Evolutionary conservation across 2,113 vertebrate genomes (phyloP), one percentile per base, ranked within the genome.

Genomic region (Paramormyrops kingsleyae): DNA sequence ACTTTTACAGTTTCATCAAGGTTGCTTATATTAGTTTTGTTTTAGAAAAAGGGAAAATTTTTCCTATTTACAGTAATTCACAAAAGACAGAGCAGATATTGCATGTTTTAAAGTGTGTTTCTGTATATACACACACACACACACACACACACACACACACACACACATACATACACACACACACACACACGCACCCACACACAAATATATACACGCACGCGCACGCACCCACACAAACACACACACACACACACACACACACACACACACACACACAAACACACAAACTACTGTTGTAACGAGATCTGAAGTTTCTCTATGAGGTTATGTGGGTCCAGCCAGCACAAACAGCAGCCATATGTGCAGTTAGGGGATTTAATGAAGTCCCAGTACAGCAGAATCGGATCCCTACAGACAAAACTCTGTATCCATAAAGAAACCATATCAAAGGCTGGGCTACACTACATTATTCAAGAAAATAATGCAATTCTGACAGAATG

Each of bases 241-340:
- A 35, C 35, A 35, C 1, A 35, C 35, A 90, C 49, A 50, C 13
- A 19, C 95, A 94, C 94, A 91, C 92, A 93, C 92, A 95, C 93
- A 94, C 92, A 88, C 89, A 53, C 17, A 95, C 93, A 94, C 91
- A 87, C 89, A 2, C 50, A 52, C 95, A 94, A 94, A 92, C 92
- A 93, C 92, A 95, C 93, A 94, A 91, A 87, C 89, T 94, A 93
- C 93, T 95, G 91, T 89, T 90, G 88, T 90, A 90, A 94, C 80
- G 56, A 17, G 47, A 87, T 89, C 56, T 92, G 39, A 92, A 93
- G 95, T 92, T 95, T 94, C 95, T 96, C 95, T 96, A 95, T 94
- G 94, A 95, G 94, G 96, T 96, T 95, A 95, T 94, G 95, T 93
- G 96, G 93, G 95, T 94, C 94, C 19, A 88, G 35, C 39, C 19